These are phyloP conservation scores for Lemur catta DNA, from an alignment of 2,797 vertebrate species.

Conservation along the genomic window DNA sequence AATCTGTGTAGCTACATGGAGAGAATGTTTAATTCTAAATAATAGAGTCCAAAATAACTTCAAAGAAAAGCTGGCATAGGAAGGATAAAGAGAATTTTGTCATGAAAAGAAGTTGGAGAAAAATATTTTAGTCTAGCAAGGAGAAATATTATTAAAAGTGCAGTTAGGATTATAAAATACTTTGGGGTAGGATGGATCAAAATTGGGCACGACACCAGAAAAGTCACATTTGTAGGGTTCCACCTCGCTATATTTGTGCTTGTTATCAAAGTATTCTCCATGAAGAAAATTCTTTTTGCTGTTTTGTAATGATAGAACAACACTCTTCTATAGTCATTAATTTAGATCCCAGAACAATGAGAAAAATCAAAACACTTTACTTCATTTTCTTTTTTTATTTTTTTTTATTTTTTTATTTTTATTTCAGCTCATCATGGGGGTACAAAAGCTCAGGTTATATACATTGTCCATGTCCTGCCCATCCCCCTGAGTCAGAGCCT, in stretches of 20 bases:
- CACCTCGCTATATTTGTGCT: not conserved
- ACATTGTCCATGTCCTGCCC: too few species aligned
- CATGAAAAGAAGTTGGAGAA: not conserved
- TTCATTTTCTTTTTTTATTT: not conserved
- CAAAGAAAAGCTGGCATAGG: not conserved
- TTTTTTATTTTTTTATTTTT: too few species aligned
- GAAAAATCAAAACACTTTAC: not conserved
- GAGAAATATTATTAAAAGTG: not conserved
- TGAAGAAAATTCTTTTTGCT: not conserved
- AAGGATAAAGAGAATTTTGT: not conserved
- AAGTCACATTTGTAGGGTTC: not conserved
- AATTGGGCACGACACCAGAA: not conserved
- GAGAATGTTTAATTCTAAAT: not conserved
- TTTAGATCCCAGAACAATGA: not conserved
- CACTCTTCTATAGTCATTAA: not conserved
- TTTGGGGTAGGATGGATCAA: not conserved
- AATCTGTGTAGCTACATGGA: not conserved
- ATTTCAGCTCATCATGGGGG: too few species aligned
- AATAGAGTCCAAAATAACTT: not conserved
- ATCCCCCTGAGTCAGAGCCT: too few species aligned
- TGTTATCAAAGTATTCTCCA: not conserved
- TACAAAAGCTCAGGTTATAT: too few species aligned
- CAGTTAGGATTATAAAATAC: not conserved
- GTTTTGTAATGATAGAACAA: conserved; percentile 19
- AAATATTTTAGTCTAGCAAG: not conserved